Evolutionary conservation across 2,113 vertebrate species (phyloP), one percentile per base, ranked within the genome.

Genomic region (Glaucomys volans): DNA sequence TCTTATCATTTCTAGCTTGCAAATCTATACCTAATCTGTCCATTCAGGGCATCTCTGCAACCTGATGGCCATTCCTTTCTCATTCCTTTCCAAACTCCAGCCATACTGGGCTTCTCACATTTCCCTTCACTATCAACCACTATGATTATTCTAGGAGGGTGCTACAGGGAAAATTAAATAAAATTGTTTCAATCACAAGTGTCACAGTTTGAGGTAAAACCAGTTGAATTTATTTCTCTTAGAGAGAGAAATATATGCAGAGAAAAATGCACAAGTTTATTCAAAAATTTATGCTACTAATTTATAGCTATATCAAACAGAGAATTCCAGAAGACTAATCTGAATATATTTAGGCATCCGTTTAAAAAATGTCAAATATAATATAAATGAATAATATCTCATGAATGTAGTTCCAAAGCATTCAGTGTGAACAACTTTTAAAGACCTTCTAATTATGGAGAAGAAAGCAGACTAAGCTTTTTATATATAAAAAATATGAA

Each of bases 181-280:
- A 87, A 91, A 74, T 1, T 66, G 20, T 85, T 35, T 84, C 47
- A 71, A 22, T 84, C 26, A 44, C 62, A 95, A 67, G 13, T 67
- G 24, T 91, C 52, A 87, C 22, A 80, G 72, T 74, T 80, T 54
- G 57, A 80, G 30, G 40, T 62, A 69, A 95, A 94, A 62, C 35
- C 42, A 37, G 24, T 50, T 85, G 71, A 80, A 80, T 85, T 52
- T 89, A 67, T 88, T 91, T 69, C 35, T 80, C 2, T 67, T 77
- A 35, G 20, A 32, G 54, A 32, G 62, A 77, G 44, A 91, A 52
- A 79, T n/a, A 74, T 13, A 57, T 22, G 24, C 67, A 81, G 79
- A 81, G 35, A 90, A 94, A 94, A 83, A 93, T 24, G 1, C 0
- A n/a, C 42, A 64, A n/a, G 5, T 47, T 76, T 69, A 83, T 50